Conservation (phyloP, 2,113 vertebrate genomes). For the Hoplias malabaricus region DNA sequence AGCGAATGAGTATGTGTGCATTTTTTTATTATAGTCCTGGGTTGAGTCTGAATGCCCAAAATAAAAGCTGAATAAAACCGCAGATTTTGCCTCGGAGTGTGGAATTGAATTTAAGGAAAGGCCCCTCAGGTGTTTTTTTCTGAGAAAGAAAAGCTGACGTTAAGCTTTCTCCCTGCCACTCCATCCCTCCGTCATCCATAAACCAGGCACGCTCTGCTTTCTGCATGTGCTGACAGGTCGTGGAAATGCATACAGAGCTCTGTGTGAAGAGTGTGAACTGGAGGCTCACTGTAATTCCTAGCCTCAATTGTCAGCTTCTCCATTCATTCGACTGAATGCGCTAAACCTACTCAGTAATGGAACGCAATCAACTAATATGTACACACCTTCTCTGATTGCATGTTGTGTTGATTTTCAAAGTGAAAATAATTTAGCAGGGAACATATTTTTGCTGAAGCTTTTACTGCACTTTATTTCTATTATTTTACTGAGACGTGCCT, state of each 20-base stretch:
- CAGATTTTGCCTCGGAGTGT: not conserved
- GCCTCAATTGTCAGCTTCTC: not conserved
- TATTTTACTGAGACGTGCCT: no score
- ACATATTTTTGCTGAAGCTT: no score
- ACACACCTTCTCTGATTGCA: not conserved
- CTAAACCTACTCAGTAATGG: not conserved
- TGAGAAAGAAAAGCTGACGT: not conserved
- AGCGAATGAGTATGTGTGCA: not conserved
- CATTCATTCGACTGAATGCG: not conserved
- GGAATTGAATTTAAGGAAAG: slow-evolving; percentile 3
- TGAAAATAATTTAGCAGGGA: no score
- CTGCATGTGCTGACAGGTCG: slow-evolving; percentile 26
- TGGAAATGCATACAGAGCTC: slow-evolving; percentile 4
- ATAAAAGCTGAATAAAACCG: not conserved
- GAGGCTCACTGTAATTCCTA: slow-evolving; percentile 2
- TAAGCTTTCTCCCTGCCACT: not conserved
- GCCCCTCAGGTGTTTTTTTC: not conserved
- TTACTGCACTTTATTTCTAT: no score
- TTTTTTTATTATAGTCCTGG: not conserved
- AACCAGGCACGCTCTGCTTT: not conserved
- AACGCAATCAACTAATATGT: not conserved
- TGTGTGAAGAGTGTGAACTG: not conserved
- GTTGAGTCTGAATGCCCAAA: not conserved
- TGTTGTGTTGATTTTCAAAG: no score
- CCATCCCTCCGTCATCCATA: not conserved